phyloP scores from a whole-genome alignment of 2,113 vertebrate species.

The Athene noctua region DNA sequence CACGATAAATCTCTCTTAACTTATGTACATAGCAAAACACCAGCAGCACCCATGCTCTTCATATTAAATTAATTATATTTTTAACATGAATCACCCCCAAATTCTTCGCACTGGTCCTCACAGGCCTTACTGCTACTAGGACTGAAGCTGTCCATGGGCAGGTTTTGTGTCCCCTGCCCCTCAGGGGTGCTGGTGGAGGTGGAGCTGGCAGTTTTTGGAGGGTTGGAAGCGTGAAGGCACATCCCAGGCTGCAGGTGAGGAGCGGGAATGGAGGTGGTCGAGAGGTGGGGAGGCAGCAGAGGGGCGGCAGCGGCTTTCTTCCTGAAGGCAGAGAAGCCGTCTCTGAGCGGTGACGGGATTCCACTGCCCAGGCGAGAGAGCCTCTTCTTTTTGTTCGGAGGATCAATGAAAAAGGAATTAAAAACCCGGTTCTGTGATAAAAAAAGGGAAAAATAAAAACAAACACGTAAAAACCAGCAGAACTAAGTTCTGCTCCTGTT shows the following conservation, averaged over 20 bases:
- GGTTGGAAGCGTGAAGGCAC: slow-evolving; percentile 72
- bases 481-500: neutral
- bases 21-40: too few relatives aligned
- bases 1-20: too few relatives aligned
- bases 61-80: too few relatives aligned
- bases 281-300: neutral
- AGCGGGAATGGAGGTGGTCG: slow-evolving; percentile 39
- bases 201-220: slow-evolving; percentile 75
- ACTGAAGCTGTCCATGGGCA: slow-evolving; percentile 76
- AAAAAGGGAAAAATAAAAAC: too few relatives aligned
- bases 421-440: slow-evolving; percentile 75
- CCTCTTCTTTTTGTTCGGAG: slow-evolving; percentile 83
- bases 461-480: neutral
- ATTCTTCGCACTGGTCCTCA: slow-evolving; percentile 66
- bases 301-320: slow-evolving; percentile 65
- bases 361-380: slow-evolving; percentile 82
- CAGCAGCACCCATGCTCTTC: too few relatives aligned
- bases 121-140: slow-evolving; percentile 72
- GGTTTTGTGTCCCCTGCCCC: slow-evolving; percentile 83
- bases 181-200: slow-evolving; percentile 87
- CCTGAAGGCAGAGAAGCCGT: slow-evolving; percentile 45
- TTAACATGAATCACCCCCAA: too few relatives aligned
- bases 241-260: slow-evolving; percentile 60
- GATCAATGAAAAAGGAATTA: slow-evolving; percentile 78
- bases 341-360: slow-evolving; percentile 65